Evolutionary conservation across 2,113 vertebrate genomes (phyloP), one percentile per base, ranked within the genome.

Genomic region (Labrus mixtus): DNA sequence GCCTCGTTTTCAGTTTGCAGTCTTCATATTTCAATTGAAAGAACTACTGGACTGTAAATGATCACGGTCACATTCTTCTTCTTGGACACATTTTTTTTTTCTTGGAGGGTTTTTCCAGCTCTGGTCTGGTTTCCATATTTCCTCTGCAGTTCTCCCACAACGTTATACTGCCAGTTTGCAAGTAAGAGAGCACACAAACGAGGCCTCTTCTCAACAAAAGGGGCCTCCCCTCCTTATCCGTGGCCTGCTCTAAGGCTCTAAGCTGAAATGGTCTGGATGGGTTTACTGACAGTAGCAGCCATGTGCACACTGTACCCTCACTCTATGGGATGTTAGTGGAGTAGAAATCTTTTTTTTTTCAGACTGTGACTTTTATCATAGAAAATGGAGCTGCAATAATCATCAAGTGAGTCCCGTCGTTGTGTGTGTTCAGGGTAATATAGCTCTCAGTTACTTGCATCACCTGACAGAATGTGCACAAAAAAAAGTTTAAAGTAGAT

Each of bases 341-440:
- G 77, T 90, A 88, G 85, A 84, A 85, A 51, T 86, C 78, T 79
- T 90, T 81, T 86, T 79, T 90, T 81, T 86, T 68, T 86, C 91
- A 33, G 29, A 33, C 29, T 6, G 29, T 92, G 83, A 91, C 78
- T 71, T 89, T 76, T 76, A 85, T 81, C 79, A 88, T 86, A 89
- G 78, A 85, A 76, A 79, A 85, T 91, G 93, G 89, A 91, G 82
- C 86, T 87, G 89, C 93, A 94, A 91, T 92, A 91, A 93, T 89
- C 82, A 86, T 86, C 76, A 77, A 88, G 78, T 90, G 58, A 93
- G 90, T 91, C 85, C 81, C 76, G 83, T 92, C 84, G 83, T 90
- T 56, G 70, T 92, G 83, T 90, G 73, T 91, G 79, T 93, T 76
- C 77, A 81, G 82, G 85, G 71, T 82, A 78, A 79, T 86, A 73